Conservation (phyloP, 2,888 invertebrate genomes). For the Linyphia triangularis region DNA sequence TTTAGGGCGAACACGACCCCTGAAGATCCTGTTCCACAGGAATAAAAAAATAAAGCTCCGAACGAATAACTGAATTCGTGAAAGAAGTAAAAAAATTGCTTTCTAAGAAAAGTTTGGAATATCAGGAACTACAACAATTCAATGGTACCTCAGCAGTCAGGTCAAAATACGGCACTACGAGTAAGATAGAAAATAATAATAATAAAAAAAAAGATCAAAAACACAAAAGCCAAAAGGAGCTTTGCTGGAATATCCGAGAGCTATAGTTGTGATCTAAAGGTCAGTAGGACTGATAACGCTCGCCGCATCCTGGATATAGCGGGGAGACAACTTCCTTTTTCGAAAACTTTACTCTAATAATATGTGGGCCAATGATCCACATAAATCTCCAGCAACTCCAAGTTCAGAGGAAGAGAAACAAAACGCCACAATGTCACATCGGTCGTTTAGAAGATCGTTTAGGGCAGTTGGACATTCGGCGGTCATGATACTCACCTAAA, state of each 20-base stretch:
- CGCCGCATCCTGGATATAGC: conserved; percentile 29
- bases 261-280: conserved; percentile 21
- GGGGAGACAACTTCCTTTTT: conserved; percentile 24
- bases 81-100: no score
- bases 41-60: no score
- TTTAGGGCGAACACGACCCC: no score
- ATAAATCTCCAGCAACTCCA: background rate
- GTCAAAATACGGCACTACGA: background rate
- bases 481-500: background rate
- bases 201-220: no score
- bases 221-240: no score
- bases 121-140: background rate
- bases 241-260: background rate
- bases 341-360: background rate
- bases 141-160: background rate
- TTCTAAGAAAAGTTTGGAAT: no score
- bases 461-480: background rate
- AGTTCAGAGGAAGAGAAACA: background rate
- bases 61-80: no score
- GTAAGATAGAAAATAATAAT: no score
- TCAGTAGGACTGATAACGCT: conserved; percentile 55
- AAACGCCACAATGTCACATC: background rate
- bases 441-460: background rate
- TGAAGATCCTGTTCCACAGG: no score
- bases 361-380: conserved; percentile 47